Evolutionary conservation across 1,140 invertebrate species (phyloP).

Genomic region (Cataglyphis hispanica): DNA sequence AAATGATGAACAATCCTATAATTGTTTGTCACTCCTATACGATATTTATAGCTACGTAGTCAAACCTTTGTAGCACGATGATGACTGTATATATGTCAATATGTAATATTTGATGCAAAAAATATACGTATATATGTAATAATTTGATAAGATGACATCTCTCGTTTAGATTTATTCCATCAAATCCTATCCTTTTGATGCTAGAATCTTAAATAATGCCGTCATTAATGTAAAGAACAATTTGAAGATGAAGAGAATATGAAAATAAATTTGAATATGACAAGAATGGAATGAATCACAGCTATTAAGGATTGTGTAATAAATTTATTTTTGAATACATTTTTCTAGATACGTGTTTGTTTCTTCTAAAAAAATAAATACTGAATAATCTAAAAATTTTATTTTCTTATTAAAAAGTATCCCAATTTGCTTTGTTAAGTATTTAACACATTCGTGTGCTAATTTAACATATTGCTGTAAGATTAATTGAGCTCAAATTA

Average conservation of each 20-base stretch:
- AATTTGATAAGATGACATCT: constrained; percentile 20
- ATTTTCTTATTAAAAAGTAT: no score
- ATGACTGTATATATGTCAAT: constrained; percentile 85
- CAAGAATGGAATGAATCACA: no score
- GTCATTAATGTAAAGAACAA: no score
- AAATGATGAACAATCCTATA: constrained; percentile 60
- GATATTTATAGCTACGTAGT: constrained; percentile 75
- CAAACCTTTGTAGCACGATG: constrained; percentile 79
- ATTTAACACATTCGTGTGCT: no score
- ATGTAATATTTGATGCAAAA: constrained; percentile 82
- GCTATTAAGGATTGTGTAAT: background rate
- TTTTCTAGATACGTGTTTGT: background rate
- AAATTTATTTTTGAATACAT: background rate
- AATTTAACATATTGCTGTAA: no score
- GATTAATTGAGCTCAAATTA: no score
- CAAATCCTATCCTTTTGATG: background rate
- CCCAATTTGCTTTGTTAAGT: no score
- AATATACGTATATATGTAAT: constrained; percentile 64
- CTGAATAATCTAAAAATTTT: no score
- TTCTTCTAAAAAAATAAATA: background rate
- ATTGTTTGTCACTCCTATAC: constrained; percentile 60
- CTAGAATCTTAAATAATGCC: background rate
- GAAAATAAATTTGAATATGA: no score
- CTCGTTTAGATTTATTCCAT: background rate
- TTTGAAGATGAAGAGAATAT: no score